Percentiles rank a stretch among this genome's conserved stretches.
These are phyloP conservation scores for Erpetoichthys calabaricus DNA, from an alignment of 2,797 vertebrate species.

Conservation along the genomic window DNA sequence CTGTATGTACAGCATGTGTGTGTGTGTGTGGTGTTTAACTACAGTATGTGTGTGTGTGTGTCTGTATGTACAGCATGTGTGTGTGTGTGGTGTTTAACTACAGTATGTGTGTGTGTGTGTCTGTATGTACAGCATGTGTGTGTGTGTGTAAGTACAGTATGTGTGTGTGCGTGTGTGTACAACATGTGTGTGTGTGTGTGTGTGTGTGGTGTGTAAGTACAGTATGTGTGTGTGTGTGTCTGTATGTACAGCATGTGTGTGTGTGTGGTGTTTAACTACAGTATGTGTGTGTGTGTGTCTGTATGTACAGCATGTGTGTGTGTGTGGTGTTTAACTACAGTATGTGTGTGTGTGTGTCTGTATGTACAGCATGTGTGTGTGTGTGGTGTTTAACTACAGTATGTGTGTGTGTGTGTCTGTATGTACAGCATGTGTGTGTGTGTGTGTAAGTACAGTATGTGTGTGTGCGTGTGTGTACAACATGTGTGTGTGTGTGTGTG, in stretches of 20 bases:
- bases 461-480: no score
- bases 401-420: constrained; percentile 9
- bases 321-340: no score
- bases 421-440: constrained; percentile 18
- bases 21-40: no score
- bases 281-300: no score
- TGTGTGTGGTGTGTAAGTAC: not conserved
- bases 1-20: no score
- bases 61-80: constrained; percentile 16
- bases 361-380: no score
- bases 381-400: no score
- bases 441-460: no score
- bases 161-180: constrained; percentile 12
- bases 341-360: constrained; percentile 20
- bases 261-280: no score
- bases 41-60: constrained; percentile 9
- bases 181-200: constrained; percentile 16
- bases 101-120: constrained; percentile 2
- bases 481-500: constrained; percentile 10
- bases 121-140: constrained; percentile 6
- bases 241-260: no score
- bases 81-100: no score
- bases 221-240: constrained; percentile 12
- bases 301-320: constrained; percentile 11
- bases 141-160: constrained; percentile 6